Conservation (phyloP, 1,140 invertebrate genomes). For the Brachionus plicatilis region DNA sequence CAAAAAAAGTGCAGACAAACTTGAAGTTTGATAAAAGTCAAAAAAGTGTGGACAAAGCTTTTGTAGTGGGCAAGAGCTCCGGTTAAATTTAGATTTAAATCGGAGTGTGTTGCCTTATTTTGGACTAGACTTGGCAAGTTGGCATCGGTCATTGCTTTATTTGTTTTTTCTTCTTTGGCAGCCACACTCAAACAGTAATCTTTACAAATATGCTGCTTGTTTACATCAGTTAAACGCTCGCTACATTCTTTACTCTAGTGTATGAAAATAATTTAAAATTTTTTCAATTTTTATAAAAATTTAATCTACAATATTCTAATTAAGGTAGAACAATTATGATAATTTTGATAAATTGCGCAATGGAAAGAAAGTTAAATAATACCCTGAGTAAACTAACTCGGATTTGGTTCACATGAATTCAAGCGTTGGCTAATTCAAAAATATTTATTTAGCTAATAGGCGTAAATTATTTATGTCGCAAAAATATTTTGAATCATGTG, state of each 20-base stretch:
- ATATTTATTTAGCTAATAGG: not conserved
- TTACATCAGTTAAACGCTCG: not conserved
- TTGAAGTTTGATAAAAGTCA: not conserved
- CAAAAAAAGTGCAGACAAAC: not conserved
- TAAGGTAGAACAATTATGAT: not conserved
- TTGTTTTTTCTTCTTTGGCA: not conserved
- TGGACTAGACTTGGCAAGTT: not conserved
- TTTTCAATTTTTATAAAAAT: not conserved
- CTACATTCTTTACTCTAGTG: not conserved
- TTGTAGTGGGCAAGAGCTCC: slow-evolving; percentile 27
- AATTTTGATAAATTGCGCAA: not conserved
- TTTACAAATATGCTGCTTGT: not conserved
- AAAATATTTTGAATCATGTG: not conserved
- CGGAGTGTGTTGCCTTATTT: not conserved
- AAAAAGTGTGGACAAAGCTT: slow-evolving; percentile 25
- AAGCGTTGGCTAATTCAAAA: not conserved
- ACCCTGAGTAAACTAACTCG: not conserved
- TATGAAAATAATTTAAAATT: not conserved
- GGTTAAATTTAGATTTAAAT: not conserved
- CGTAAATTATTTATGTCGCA: not conserved
- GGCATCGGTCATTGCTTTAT: not conserved
- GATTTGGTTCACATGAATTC: not conserved
- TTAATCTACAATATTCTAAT: not conserved
- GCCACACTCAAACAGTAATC: not conserved
- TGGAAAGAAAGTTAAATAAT: not conserved